Percentiles rank a stretch among this genome's conserved stretches.
Evolutionary conservation across 2,888 invertebrate species (phyloP).

Genomic region (Catocala sponsa): DNA sequence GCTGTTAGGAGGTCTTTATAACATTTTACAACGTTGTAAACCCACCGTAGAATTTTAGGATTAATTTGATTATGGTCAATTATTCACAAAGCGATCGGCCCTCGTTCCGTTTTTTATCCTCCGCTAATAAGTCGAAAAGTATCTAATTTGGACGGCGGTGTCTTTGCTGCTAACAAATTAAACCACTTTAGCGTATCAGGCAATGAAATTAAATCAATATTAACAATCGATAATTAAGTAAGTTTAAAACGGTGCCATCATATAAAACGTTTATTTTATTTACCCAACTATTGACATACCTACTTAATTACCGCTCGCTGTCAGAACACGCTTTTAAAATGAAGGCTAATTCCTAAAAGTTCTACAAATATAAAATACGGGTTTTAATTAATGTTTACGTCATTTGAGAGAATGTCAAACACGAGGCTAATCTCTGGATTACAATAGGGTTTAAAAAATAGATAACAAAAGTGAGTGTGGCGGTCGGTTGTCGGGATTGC

Average conservation of each 20-base stretch:
- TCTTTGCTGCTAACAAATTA: conserved; percentile 86
- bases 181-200: conserved; percentile 87
- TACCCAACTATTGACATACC: conserved; percentile 57
- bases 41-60: conserved; percentile 87
- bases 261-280: conserved; percentile 71
- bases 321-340: conserved; percentile 46
- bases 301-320: conserved; percentile 48
- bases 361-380: conserved; percentile 45
- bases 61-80: conserved; percentile 88
- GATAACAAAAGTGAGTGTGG: conserved; percentile 73
- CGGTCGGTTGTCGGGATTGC: conserved; percentile 61
- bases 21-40: conserved; percentile 86
- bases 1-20: conserved; percentile 84
- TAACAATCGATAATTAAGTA: conserved; percentile 87
- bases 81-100: conserved; percentile 84
- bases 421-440: conserved; percentile 65
- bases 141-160: conserved; percentile 85
- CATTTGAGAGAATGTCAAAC: conserved; percentile 58
- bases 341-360: conserved; percentile 44
- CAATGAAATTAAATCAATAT: conserved; percentile 82
- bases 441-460: conserved; percentile 71
- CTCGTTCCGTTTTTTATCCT: conserved; percentile 80
- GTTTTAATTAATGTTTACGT: conserved; percentile 53
- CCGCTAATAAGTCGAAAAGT: conserved; percentile 86
- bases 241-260: conserved; percentile 75